phyloP scores from a whole-genome alignment of 2,797 vertebrate species.

The Girardinus metallicus region DNA sequence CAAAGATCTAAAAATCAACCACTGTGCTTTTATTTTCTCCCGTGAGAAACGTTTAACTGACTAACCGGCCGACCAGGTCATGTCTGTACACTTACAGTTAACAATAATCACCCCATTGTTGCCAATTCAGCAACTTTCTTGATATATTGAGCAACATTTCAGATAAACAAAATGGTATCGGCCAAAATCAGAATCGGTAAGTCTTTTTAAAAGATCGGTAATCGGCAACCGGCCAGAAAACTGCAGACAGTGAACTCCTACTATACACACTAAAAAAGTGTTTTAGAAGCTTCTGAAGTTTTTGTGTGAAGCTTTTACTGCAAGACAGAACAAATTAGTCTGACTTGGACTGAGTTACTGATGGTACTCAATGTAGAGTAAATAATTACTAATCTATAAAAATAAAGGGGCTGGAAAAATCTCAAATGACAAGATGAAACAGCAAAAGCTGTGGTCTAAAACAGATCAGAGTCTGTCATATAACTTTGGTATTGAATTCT shows the following conservation, averaged over 20 bases:
- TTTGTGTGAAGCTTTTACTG: background rate
- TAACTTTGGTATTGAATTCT: background rate
- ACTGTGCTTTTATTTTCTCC: too few species aligned
- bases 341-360: background rate
- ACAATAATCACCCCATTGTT: too few species aligned
- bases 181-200: too few species aligned
- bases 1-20: too few species aligned
- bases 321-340: background rate
- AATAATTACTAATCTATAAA: background rate
- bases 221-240: too few species aligned
- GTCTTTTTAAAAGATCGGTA: too few species aligned
- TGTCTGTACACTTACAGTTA: too few species aligned
- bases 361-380: background rate
- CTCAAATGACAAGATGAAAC: background rate
- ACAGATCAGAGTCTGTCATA: background rate
- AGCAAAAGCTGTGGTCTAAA: background rate
- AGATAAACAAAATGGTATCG: too few species aligned
- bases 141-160: too few species aligned
- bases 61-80: too few species aligned
- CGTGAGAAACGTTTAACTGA: too few species aligned
- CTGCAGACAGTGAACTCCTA: background rate
- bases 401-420: background rate
- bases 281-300: background rate
- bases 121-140: too few species aligned
- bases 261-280: background rate